Evolutionary conservation across 2,888 invertebrate species (phyloP).

Genomic region (Dryobotodes eremita): DNA sequence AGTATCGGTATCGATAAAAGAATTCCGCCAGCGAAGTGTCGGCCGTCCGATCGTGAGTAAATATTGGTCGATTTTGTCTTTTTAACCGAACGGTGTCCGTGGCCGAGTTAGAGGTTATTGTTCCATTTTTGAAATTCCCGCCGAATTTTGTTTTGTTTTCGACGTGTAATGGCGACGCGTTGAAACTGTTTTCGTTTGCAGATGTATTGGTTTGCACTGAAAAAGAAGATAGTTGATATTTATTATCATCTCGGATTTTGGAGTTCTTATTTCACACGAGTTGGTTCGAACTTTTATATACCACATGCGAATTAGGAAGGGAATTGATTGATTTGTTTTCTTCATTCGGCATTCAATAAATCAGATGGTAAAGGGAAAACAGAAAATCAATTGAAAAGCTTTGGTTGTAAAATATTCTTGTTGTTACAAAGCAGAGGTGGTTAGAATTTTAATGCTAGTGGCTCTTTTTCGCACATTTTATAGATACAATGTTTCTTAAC

Average conservation of each 20-base stretch:
- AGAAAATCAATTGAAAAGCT: not conserved
- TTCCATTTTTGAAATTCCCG: conserved; percentile 87
- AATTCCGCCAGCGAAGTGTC: conserved; percentile 77
- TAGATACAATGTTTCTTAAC: not conserved
- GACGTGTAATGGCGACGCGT: conserved; percentile 71
- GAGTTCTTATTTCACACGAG: conserved; percentile 15
- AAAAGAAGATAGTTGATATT: conserved; percentile 58
- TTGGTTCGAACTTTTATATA: not conserved
- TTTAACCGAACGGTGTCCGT: conserved; percentile 84
- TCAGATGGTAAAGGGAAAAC: not conserved
- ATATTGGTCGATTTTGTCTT: conserved; percentile 83
- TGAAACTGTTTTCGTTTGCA: conserved; percentile 63
- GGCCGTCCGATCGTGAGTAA: conserved; percentile 78
- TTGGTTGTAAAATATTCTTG: not conserved
- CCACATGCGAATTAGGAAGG: not conserved
- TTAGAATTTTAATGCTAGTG: not conserved
- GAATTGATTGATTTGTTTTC: not conserved
- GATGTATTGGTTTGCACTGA: conserved; percentile 60
- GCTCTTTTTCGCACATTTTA: too few species aligned
- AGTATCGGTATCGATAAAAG: conserved; percentile 78
- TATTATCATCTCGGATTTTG: conserved; percentile 33
- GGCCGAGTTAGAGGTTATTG: conserved; percentile 89
- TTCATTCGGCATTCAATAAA: too few species aligned
- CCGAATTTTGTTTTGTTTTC: conserved; percentile 78
- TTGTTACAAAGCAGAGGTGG: not conserved